phyloP scores from a whole-genome alignment of 2,113 vertebrate genomes.

The Clupea harengus region DNA sequence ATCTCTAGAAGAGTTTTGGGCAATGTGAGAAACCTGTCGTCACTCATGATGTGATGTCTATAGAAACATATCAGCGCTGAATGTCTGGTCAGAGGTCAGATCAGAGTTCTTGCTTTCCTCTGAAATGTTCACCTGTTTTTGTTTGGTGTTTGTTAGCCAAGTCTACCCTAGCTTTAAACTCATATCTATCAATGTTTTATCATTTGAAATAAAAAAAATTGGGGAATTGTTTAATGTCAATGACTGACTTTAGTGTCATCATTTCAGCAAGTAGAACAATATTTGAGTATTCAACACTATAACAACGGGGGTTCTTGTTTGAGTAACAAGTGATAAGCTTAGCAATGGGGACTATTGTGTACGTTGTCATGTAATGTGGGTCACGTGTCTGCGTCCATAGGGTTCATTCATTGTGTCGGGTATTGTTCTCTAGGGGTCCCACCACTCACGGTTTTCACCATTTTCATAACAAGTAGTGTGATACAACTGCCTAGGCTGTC shows the following conservation, averaged over 20 bases:
- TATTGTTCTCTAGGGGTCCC: background rate
- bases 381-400: background rate
- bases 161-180: conserved; percentile 18
- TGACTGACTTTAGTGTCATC: background rate
- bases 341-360: background rate
- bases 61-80: conserved; percentile 4
- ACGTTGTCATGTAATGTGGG: background rate
- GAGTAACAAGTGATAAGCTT: no score
- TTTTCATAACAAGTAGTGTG: no score
- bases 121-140: background rate
- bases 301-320: no score
- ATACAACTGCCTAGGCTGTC: no score
- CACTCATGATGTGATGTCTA: background rate
- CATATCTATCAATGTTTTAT: conserved; percentile 68
- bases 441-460: no score
- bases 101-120: background rate
- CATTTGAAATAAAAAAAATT: conserved; percentile 62
- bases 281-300: background rate
- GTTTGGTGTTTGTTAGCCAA: conserved; percentile 3
- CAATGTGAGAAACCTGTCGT: background rate
- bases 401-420: background rate
- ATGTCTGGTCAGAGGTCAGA: background rate
- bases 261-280: background rate
- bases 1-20: background rate
- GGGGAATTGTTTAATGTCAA: conserved; percentile 42